phyloP scores from a whole-genome alignment of 1,140 invertebrate genomes.

The Drosophila yakuba region DNA sequence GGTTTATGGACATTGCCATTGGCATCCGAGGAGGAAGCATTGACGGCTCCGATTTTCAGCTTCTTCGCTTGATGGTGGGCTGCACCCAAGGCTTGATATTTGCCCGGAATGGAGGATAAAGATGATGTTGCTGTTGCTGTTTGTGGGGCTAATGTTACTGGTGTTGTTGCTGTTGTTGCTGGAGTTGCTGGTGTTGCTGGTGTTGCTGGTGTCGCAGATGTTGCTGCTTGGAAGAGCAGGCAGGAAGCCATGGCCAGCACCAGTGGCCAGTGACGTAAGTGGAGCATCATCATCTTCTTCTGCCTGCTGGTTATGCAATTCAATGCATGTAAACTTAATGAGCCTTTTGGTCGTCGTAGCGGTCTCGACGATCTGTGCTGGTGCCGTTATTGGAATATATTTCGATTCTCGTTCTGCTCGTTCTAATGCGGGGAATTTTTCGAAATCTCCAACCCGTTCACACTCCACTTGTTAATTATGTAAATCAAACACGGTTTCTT shows the following conservation, averaged over 20 bases:
- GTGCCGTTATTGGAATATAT: conserved; percentile 38
- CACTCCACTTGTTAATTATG: conserved; percentile 72
- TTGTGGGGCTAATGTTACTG: not conserved
- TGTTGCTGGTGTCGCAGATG: conserved; percentile 26
- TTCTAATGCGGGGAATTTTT: conserved; percentile 18
- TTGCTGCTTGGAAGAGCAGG: conserved; percentile 25
- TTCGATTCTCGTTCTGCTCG: conserved; percentile 34
- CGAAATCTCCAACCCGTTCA: conserved; percentile 12
- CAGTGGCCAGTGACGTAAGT: conserved; percentile 80
- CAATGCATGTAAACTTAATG: conserved; percentile 67
- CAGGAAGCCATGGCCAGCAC: conserved; percentile 77
- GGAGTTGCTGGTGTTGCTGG: conserved; percentile 19
- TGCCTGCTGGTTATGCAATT: conserved; percentile 64
- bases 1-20: conserved; percentile 58
- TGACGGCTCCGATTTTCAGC: conserved; percentile 54
- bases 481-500: conserved; percentile 60
- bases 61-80: conserved; percentile 70
- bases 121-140: conserved; percentile 29
- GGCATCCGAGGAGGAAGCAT: conserved; percentile 24
- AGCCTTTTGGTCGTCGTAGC: conserved; percentile 28
- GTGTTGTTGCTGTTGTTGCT: conserved; percentile 1
- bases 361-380: conserved; percentile 12
- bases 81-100: conserved; percentile 78
- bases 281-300: conserved; percentile 66
- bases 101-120: conserved; percentile 74